Conservation (phyloP, 2,888 invertebrate genomes). For the Rosalia funebris region DNA sequence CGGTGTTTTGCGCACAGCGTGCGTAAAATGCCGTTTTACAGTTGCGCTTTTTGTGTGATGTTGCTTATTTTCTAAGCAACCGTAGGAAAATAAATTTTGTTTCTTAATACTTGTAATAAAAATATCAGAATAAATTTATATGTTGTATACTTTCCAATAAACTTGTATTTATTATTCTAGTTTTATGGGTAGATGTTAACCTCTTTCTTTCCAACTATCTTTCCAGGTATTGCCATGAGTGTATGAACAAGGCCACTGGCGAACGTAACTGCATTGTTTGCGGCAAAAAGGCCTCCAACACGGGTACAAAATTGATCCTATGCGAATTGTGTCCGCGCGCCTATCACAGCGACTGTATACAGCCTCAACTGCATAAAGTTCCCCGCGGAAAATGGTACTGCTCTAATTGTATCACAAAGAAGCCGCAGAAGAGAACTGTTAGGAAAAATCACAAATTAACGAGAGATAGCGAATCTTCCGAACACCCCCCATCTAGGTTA, state of each 20-base stretch:
- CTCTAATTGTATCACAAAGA: constrained; percentile 85
- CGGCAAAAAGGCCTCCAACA: constrained; percentile 73
- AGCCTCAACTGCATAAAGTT: constrained; percentile 84
- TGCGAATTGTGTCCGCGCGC: constrained; percentile 93
- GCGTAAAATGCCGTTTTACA: no score
- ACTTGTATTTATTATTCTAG: no score
- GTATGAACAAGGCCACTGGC: constrained; percentile 92
- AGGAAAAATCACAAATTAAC: constrained; percentile 71
- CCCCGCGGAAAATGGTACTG: constrained; percentile 74
- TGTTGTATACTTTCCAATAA: no score
- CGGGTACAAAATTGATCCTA: constrained; percentile 73
- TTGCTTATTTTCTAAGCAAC: no score
- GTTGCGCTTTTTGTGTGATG: no score
- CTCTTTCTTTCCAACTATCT: no score
- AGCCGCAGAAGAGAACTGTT: constrained; percentile 72
- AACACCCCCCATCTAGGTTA: constrained; percentile 68
- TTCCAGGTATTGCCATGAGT: constrained; percentile 97
- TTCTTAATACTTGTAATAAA: no score
- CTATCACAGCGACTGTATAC: constrained; percentile 93
- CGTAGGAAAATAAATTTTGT: no score
- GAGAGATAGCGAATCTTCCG: constrained; percentile 69
- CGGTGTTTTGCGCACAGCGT: no score
- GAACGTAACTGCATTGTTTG: constrained; percentile 95
- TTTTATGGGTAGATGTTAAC: no score
- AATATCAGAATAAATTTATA: no score